A percentile compares a stretch with the other conserved stretches of the same genome.
These are phyloP conservation scores for Amphilophus citrinellus DNA, from an alignment of 2,113 vertebrate genomes.

Conservation along the genomic window DNA sequence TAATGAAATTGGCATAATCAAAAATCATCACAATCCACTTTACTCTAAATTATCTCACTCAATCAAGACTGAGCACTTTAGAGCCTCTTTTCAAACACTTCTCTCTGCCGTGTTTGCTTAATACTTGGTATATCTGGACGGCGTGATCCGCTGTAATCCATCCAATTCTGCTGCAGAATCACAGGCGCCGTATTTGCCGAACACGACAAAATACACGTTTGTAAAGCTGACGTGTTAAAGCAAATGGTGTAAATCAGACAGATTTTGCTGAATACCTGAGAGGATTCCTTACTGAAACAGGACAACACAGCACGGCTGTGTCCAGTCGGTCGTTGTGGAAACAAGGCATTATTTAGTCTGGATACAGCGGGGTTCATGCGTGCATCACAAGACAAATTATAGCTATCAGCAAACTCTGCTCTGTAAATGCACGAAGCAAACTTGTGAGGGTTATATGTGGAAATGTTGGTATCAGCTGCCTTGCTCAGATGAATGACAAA, in stretches of 20 bases:
- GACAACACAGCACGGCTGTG: not conserved
- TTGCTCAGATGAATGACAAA: conserved; percentile 71
- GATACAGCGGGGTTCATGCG: not conserved
- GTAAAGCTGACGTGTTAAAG: conserved; percentile 14
- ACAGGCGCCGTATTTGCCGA: conserved; percentile 19
- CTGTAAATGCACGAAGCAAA: conserved; percentile 39
- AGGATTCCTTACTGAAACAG: not conserved
- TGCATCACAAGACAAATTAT: conserved; percentile 34
- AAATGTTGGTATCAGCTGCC: conserved; percentile 67
- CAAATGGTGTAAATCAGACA: not conserved
- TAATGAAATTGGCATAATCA: conserved; percentile 38
- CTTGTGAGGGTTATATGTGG: conserved; percentile 56
- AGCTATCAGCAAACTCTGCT: conserved; percentile 19
- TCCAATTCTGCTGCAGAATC: conserved; percentile 32
- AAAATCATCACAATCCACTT: conserved; percentile 36
- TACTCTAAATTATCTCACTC: conserved; percentile 28
- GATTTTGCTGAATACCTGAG: not conserved
- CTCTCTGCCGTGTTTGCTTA: conserved; percentile 12
- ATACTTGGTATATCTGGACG: conserved; percentile 20
- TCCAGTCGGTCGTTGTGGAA: conserved; percentile 24
- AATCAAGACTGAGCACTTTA: conserved; percentile 27
- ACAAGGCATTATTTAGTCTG: conserved; percentile 7
- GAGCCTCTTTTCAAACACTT: conserved; percentile 22
- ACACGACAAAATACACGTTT: conserved; percentile 34
- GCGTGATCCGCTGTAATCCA: conserved; percentile 45